phyloP scores from a whole-genome alignment of 2,113 vertebrate genomes.

The Cyprinodon tularosa region DNA sequence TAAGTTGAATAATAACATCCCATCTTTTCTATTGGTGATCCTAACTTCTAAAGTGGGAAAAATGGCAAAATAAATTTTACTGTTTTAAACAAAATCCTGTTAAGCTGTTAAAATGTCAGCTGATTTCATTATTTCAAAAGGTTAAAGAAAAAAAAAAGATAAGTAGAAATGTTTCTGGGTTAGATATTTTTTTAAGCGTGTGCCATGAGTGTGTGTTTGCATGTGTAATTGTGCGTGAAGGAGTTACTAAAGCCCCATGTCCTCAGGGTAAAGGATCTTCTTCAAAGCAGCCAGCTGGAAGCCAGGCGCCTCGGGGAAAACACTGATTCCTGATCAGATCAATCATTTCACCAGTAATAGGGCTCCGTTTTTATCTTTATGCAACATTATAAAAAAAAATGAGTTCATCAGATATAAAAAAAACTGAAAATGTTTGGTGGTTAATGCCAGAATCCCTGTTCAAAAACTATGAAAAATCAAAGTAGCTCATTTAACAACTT shows the following conservation, averaged over 20 bases:
- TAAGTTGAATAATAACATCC: neutral
- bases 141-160: neutral
- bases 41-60: neutral
- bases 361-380: constrained; percentile 41
- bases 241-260: constrained; percentile 72
- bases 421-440: constrained; percentile 39
- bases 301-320: constrained; percentile 66
- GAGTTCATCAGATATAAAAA: constrained; percentile 58
- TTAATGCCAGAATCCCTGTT: constrained; percentile 54
- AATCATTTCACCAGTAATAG: constrained; percentile 73
- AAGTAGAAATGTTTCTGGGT: neutral
- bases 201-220: constrained; percentile 8
- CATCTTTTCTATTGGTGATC: neutral
- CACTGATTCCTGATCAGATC: constrained; percentile 75
- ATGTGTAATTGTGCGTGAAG: constrained; percentile 51
- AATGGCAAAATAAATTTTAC: neutral
- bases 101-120: neutral
- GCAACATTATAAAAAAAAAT: constrained; percentile 64
- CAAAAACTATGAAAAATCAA: constrained; percentile 62
- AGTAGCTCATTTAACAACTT: constrained; percentile 62
- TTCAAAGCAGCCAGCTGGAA: constrained; percentile 81
- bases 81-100: neutral
- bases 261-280: constrained; percentile 79
- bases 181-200: constrained; percentile 3
- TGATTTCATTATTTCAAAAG: neutral